Evolutionary conservation across 2,113 vertebrate species (phyloP), one percentile per base, ranked within the genome.

Genomic region (Noturus placidus): DNA sequence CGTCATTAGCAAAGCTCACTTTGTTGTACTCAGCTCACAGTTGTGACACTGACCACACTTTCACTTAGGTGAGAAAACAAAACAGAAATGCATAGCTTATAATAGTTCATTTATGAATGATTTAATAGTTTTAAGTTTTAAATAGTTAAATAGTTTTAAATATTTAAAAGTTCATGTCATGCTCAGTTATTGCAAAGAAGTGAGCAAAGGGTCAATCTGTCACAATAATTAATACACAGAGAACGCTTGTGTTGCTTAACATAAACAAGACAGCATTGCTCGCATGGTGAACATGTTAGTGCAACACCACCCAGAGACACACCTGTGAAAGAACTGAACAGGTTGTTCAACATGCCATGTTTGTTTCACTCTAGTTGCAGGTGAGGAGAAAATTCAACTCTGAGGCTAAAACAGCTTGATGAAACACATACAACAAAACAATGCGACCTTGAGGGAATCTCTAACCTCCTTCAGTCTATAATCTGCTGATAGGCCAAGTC

Each of bases 331-430:
- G 79, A 63, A 89, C 85, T 89, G 84, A 91, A 92, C 91, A 89
- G 91, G 91, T 92, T 91, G 78, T 90, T 91, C 92, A 89, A 89
- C 91, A 92, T 91, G 82, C 91, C 87, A 67, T 82, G 52, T 86
- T 72, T 84, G 35, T 82, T 82, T 67, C 83, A 70, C 70, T 38
- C 67, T 59, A 77, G n/a, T 61, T 46, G 61, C 70, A 35, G 76
- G 67, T 38, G 33, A 82, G 20, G n/a, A n/a, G 46, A 52, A 69
- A 56, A 83, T 67, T 19, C 63, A 61, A 84, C 82, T 82, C 19
- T 76, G 50, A 81, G 83, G 54, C 69, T 87, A 67, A 63, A 88
- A 69, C 4, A 38, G 57, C 76, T 61, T 74, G 38, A 76, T 84
- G 27, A 42, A 79, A 83, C 76, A 72, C 46, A 63, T 52, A 81